Percentiles rank a stretch among this genome's conserved stretches.
Evolutionary conservation across 2,113 vertebrate species (phyloP).

Genomic region (Varanus salvator): DNA sequence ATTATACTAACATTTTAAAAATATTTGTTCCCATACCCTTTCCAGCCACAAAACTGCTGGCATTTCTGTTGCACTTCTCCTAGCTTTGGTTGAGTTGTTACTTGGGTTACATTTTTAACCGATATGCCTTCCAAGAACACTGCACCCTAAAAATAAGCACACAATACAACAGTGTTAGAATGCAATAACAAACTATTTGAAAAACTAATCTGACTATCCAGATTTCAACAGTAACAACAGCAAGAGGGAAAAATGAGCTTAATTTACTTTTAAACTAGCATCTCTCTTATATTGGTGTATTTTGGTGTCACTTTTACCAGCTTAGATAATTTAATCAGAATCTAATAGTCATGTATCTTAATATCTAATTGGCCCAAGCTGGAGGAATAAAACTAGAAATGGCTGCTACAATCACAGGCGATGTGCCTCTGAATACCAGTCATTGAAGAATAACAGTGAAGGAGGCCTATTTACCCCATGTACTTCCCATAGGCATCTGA

Average conservation of each 20-base stretch:
- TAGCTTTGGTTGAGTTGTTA: conserved; percentile 92
- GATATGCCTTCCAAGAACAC: conserved; percentile 94
- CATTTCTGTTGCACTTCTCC: conserved; percentile 91
- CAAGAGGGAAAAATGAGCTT: background rate
- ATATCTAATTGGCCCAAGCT: background rate
- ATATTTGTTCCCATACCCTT: conserved; percentile 82
- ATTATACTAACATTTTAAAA: conserved; percentile 22
- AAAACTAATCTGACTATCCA: background rate
- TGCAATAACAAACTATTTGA: conserved; percentile 26
- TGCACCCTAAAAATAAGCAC: conserved; percentile 82
- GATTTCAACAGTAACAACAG: background rate
- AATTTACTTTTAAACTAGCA: background rate
- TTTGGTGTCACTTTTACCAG: background rate
- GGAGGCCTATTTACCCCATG: too few species aligned
- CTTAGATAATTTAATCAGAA: background rate
- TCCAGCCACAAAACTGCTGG: conserved; percentile 94
- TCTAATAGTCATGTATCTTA: background rate
- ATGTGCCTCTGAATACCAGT: background rate
- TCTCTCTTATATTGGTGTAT: background rate
- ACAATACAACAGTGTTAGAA: conserved; percentile 22
- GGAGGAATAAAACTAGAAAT: background rate
- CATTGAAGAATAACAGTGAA: background rate
- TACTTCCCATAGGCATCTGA: too few species aligned
- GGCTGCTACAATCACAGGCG: background rate
- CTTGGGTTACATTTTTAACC: conserved; percentile 91